Percentiles rank a stretch among this genome's conserved stretches.
Evolutionary conservation across 2,113 vertebrate species (phyloP).

Genomic region (Coptodon bakossiorum): DNA sequence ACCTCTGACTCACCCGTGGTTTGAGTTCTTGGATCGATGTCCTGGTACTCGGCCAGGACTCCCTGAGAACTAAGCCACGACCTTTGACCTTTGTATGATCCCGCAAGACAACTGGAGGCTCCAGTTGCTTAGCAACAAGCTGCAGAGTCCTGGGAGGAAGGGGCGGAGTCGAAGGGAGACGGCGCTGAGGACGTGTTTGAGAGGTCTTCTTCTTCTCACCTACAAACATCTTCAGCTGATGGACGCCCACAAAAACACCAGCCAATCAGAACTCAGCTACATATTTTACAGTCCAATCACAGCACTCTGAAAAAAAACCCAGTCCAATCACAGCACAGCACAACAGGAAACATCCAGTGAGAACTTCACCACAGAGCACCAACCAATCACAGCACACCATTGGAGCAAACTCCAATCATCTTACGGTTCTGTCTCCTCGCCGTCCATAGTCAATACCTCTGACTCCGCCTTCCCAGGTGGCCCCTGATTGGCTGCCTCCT

Average conservation of each 20-base stretch:
- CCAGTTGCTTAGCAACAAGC: slow-evolving; percentile 12
- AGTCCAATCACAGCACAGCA: not conserved
- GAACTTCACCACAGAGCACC: not conserved
- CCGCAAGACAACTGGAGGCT: not conserved
- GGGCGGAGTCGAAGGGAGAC: slow-evolving; percentile 12
- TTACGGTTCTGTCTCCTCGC: not conserved
- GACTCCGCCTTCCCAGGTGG: not conserved
- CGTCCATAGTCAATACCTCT: not conserved
- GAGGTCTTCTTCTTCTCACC: slow-evolving; percentile 41
- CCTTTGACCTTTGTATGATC: not conserved
- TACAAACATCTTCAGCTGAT: not conserved
- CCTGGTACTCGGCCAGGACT: slow-evolving; percentile 28
- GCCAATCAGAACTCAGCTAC: not conserved
- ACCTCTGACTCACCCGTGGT: not conserved
- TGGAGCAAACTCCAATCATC: not conserved
- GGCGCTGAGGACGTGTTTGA: not conserved
- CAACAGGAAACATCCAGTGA: not conserved
- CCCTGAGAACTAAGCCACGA: not conserved
- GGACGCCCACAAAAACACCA: not conserved
- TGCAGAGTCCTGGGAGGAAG: not conserved
- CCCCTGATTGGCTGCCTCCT: not conserved
- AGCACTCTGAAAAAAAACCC: not conserved
- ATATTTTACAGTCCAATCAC: not conserved
- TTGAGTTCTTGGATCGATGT: not conserved
- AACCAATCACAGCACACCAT: not conserved